Evolutionary conservation across 2,797 vertebrate species (phyloP), one percentile per base, ranked within the genome.

Genomic region (Eulemur mongoz): DNA sequence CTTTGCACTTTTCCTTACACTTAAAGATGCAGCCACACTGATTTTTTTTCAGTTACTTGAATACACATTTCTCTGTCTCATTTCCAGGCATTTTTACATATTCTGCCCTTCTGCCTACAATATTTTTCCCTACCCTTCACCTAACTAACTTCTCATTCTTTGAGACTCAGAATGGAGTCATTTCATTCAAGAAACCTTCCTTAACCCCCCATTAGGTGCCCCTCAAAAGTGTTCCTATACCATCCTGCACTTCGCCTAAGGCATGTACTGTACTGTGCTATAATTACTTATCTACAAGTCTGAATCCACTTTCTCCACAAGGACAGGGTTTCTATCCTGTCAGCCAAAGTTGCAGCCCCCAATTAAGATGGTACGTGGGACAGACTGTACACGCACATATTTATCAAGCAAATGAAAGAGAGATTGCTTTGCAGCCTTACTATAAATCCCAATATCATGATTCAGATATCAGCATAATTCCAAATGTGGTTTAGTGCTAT

Each of bases 131-230:
- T 69, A 40, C 45, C 40, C 45, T 70, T 88, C 70, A 70, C 45
- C 59, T 81, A n/a, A 45, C 15, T 87, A n/a, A 45, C 15, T 83
- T 95, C 65, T 76, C 27, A 81, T 40, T 30, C 72, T 40, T 27
- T 76, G 38, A 65, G 82, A 67, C 45, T 94, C 52, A 38, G 35
- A 12, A 52, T 45, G 35, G 35, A 89, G 63, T 50, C 25, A 82
- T 67, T 96, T 84, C 35, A 76, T n/a, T 38, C 15, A 75, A 81
- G 82, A 95, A 88, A 61, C 20, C 67, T 89, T 75, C 48, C 83
- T 32, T 43, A 63, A 25, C 9, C 4, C 59, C 69, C 14, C 32
- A 10, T 25, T 27, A 73, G 63, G 43, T 17, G 14, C n/a, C 17
- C 70, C 32, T 84, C 32, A 12, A 83, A 89, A 40, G 65, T 45